Evolutionary conservation across 1,140 invertebrate genomes (phyloP).

Genomic region (Drosophila biarmipes): DNA sequence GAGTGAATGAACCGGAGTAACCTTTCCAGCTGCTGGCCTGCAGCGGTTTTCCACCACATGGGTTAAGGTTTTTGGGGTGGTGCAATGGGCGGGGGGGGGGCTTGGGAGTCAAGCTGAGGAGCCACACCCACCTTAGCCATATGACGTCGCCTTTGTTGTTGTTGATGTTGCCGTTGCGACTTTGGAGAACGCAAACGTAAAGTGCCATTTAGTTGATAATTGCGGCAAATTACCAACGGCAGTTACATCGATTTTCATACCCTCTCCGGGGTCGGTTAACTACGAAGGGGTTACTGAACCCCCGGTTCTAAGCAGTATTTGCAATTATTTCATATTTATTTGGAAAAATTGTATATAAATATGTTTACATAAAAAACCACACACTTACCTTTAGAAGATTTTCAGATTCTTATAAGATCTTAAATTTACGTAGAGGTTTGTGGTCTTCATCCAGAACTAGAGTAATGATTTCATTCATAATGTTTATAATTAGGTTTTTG

Average conservation of each 20-base stretch:
- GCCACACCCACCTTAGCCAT: slow-evolving; percentile 39
- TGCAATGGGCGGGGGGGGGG: not conserved
- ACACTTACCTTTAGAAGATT: too few species aligned
- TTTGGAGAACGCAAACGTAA: slow-evolving; percentile 40
- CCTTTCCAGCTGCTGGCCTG: slow-evolving; percentile 33
- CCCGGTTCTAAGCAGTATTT: not conserved
- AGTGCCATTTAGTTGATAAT: slow-evolving; percentile 68
- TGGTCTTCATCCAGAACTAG: too few species aligned
- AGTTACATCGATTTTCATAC: slow-evolving; percentile 67
- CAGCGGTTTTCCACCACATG: slow-evolving; percentile 1
- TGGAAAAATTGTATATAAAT: not conserved
- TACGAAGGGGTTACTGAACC: slow-evolving; percentile 33
- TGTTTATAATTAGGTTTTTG: not conserved
- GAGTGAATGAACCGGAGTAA: slow-evolving; percentile 72
- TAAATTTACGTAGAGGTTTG: not conserved
- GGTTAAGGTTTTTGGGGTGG: not conserved
- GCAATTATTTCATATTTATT: not conserved
- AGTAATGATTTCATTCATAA: too few species aligned
- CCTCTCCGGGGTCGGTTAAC: not conserved
- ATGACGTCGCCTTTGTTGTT: slow-evolving; percentile 29
- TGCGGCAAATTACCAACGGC: slow-evolving; percentile 61
- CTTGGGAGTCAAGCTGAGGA: slow-evolving; percentile 1
- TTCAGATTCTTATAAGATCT: too few species aligned
- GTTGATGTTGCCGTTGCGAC: slow-evolving; percentile 8
- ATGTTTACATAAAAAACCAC: too few species aligned